Conservation (phyloP, 2,888 invertebrate genomes). For the Oligia strigilis region DNA sequence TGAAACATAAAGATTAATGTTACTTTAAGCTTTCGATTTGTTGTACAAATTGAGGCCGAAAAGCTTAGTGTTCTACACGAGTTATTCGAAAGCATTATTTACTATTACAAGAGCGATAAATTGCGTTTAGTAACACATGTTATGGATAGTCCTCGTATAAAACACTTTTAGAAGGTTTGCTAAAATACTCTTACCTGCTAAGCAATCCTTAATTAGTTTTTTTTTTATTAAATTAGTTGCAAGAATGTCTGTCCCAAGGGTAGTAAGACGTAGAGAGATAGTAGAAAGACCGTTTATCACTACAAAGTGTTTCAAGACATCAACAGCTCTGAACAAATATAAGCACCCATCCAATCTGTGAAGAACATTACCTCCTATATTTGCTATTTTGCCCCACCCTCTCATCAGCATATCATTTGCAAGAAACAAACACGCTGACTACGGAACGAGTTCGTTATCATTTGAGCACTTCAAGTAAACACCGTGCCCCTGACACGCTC, state of each 20-base stretch:
- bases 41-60: constrained; percentile 36
- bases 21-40: constrained; percentile 48
- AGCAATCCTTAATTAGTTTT: background rate
- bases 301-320: background rate
- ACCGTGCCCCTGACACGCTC: constrained; percentile 12
- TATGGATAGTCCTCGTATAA: constrained; percentile 25
- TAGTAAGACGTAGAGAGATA: no score
- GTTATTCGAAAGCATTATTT: constrained; percentile 44
- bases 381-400: background rate
- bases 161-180: constrained; percentile 14
- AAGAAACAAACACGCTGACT: constrained; percentile 36
- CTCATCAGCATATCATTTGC: constrained; percentile 31
- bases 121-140: constrained; percentile 31
- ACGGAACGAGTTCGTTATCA: constrained; percentile 5
- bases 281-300: background rate
- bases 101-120: constrained; percentile 24
- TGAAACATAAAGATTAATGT: constrained; percentile 61
- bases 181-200: background rate
- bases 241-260: background rate
- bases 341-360: background rate
- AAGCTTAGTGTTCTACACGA: constrained; percentile 33
- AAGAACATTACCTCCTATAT: constrained; percentile 20
- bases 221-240: background rate
- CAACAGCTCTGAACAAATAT: background rate
- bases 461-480: constrained; percentile 20